Base-by-base conservation (phyloP, 2,888 invertebrate species). In the Pseudococcus longispinus region DNA sequence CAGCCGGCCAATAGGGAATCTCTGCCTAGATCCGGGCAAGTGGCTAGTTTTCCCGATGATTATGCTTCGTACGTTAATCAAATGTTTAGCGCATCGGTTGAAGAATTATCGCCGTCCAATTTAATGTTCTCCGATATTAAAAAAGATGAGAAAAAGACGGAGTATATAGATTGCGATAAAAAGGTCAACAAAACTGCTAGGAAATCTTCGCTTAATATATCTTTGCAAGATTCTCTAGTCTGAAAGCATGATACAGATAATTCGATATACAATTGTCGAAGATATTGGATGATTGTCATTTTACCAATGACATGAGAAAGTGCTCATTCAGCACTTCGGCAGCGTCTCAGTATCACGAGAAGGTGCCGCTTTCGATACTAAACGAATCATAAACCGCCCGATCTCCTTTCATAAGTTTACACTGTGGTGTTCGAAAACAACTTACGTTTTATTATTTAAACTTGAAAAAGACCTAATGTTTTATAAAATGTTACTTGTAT, bases 41-140 rank as follows among this genome's bases (percentile, higher is more conserved):
- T 80, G 5, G 77, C 42, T 8, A 80, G 77, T 20, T 80, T 80
- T 42, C 77, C 77, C 8, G 77, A 80, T 42, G 77, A 80, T 80
- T 80, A 80, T 42, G 77, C 77, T 1, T 20, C 77, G 20, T 80
- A 80, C 26, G 77, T 80, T 6, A 80, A 80, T 42, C 77, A 80
- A 42, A 42, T 42, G 32, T 80, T 80, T 20, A 42, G 77, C 20
- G 23, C 77, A 4, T 80, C 77, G 1, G 42, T 80, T 5, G 77
- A 80, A 42, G 77, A 80, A 20, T 20, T 80, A 42, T 42, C 32
- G 3, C 20, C 42, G 1, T 42, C 77, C n/a, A 80, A 80, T 80
- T 80, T 80, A 4, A n/a, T 80, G 2, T 20, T 1, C 13, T 32
- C 29, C 23, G n/a, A 77, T 77, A 42, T 9, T 4, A 37, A 80